A percentile compares a stretch with the other conserved stretches of the same genome.
These are phyloP conservation scores for Sturnus vulgaris DNA, from an alignment of 2,113 vertebrate species.

Conservation along the genomic window DNA sequence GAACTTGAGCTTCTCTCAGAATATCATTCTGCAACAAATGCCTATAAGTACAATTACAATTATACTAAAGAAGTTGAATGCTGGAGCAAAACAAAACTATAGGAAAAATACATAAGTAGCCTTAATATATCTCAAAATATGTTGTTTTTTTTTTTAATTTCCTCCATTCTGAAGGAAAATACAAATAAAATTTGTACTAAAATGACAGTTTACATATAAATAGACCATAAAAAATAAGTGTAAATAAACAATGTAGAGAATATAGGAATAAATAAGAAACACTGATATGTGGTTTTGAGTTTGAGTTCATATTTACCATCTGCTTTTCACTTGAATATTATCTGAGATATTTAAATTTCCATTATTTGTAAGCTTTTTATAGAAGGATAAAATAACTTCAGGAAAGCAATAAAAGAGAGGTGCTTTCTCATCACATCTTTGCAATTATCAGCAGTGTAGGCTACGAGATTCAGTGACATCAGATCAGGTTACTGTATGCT, in stretches of 20 bases:
- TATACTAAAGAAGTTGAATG: background rate
- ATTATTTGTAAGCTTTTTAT: background rate
- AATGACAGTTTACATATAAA: background rate
- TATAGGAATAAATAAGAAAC: background rate
- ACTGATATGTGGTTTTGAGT: background rate
- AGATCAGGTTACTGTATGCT: background rate
- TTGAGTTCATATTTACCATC: background rate
- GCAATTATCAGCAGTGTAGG: background rate
- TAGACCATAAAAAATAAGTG: background rate
- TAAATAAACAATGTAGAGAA: background rate
- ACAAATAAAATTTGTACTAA: background rate
- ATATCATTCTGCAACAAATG: background rate
- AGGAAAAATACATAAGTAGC: background rate
- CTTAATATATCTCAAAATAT: background rate
- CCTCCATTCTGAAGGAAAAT: background rate
- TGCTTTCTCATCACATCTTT: background rate
- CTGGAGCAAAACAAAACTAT: background rate
- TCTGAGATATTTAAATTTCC: background rate
- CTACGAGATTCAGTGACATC: background rate
- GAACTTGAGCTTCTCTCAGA: background rate
- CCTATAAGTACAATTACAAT: background rate
- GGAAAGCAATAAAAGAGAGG: background rate
- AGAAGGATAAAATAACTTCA: background rate
- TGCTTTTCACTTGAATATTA: background rate
- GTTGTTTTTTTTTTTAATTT: too few species aligned